These are phyloP conservation scores for Euclidia mi DNA, from an alignment of 2,888 invertebrate species.

Conservation along the genomic window DNA sequence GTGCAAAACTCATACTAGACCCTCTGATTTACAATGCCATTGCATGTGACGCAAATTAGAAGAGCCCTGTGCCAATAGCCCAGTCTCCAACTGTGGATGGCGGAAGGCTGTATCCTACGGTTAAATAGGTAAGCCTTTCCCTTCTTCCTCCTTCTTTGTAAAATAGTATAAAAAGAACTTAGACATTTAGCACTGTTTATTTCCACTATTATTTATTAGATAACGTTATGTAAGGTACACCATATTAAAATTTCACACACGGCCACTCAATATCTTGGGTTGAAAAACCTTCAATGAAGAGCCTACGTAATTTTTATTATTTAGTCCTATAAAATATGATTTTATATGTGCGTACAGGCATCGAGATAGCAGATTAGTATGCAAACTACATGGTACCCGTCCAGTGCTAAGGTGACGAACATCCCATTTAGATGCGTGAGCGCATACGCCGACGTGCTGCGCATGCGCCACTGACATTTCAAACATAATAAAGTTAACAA, in stretches of 20 bases:
- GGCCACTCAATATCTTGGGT: constrained; percentile 39
- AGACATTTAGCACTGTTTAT: too few species aligned
- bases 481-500: constrained; percentile 66
- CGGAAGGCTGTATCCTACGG: too few species aligned
- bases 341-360: constrained; percentile 58
- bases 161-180: too few species aligned
- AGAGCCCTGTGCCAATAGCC: too few species aligned
- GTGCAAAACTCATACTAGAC: too few species aligned
- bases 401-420: constrained; percentile 82
- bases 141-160: too few species aligned
- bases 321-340: constrained; percentile 59
- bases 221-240: background rate
- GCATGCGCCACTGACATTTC: constrained; percentile 62
- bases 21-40: too few species aligned
- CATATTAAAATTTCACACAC: constrained; percentile 31
- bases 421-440: constrained; percentile 79
- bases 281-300: constrained; percentile 55
- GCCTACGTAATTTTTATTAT: constrained; percentile 54
- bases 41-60: too few species aligned
- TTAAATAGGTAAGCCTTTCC: too few species aligned
- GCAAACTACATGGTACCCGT: constrained; percentile 72
- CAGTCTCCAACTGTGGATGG: too few species aligned
- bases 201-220: too few species aligned
- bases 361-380: constrained; percentile 75
- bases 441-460: constrained; percentile 66